phyloP scores from a whole-genome alignment of 2,113 vertebrate species.

The Xiphophorus hellerii region DNA sequence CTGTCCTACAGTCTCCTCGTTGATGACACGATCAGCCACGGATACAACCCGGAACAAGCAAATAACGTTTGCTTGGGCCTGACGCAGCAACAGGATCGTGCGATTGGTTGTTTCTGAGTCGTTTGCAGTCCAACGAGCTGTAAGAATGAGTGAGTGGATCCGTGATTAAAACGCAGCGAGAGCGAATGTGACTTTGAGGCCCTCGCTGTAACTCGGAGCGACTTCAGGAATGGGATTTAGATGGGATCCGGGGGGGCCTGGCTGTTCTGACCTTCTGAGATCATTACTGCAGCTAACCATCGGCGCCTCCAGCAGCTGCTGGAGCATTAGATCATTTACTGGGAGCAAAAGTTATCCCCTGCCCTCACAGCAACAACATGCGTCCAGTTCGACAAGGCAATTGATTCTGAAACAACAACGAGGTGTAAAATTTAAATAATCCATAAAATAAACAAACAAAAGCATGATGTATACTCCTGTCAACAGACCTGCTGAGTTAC shows the following conservation, averaged over 20 bases:
- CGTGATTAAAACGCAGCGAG: conserved; percentile 10
- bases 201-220: conserved; percentile 36
- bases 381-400: no score
- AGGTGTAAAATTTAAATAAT: background rate
- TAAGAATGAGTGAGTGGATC: background rate
- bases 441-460: background rate
- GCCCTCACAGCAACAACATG: no score
- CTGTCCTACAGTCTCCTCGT: background rate
- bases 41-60: background rate
- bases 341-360: no score
- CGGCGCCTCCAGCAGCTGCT: conserved; percentile 15
- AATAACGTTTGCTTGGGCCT: background rate
- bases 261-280: conserved; percentile 41
- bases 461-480: conserved; percentile 6
- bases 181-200: conserved; percentile 6
- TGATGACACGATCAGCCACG: background rate
- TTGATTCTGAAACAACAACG: no score
- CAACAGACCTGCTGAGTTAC: conserved; percentile 10
- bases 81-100: background rate
- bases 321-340: background rate
- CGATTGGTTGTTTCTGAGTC: background rate
- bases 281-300: conserved; percentile 46
- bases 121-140: background rate
- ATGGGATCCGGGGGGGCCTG: conserved; percentile 24
- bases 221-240: conserved; percentile 22